These are phyloP conservation scores for Plecotus auritus DNA, from an alignment of 2,113 vertebrate genomes.

Conservation along the genomic window DNA sequence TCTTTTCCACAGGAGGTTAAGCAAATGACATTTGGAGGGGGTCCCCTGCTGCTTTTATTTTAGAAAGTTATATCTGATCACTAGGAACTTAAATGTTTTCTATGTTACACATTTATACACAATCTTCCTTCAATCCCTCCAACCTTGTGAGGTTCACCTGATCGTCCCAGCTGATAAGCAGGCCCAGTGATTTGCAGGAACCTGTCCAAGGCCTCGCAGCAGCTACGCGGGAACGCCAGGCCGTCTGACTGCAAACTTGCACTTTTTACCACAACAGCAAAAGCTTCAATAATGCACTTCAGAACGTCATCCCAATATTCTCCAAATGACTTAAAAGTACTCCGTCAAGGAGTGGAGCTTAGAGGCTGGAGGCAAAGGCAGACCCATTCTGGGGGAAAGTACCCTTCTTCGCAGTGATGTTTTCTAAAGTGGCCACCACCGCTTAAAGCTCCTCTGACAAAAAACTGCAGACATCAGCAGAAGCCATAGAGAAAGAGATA, in stretches of 20 bases:
- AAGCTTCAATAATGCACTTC: background rate
- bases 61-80: background rate
- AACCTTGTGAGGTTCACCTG: background rate
- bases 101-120: background rate
- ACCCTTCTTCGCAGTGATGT: rapidly evolving
- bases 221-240: background rate
- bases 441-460: background rate
- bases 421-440: rapidly evolving
- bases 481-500: background rate
- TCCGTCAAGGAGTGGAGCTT: background rate
- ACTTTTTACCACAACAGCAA: background rate
- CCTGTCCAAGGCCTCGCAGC: background rate
- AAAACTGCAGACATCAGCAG: background rate
- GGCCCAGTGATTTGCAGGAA: background rate
- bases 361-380: background rate
- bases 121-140: background rate
- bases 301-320: background rate
- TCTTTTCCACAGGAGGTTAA: background rate
- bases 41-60: background rate
- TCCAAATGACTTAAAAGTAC: background rate
- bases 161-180: background rate
- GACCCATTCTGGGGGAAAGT: background rate
- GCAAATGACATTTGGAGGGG: background rate
- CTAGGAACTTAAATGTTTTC: background rate
- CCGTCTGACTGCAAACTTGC: background rate